Evolutionary conservation across 2,797 vertebrate genomes (phyloP).

Genomic region (Valencia hispanica): DNA sequence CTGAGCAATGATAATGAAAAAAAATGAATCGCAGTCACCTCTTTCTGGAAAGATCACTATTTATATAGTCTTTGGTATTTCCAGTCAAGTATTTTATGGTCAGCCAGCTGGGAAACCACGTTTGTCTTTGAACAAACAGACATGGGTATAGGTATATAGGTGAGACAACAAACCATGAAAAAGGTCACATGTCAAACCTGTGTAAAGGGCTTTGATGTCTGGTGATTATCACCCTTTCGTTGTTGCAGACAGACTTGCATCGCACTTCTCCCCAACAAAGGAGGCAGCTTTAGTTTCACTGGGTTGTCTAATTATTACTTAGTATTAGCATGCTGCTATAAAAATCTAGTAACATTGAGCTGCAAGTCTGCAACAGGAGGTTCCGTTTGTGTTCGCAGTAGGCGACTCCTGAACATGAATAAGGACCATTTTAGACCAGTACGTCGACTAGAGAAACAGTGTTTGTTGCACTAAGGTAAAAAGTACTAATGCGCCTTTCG

Average conservation of each 20-base stretch:
- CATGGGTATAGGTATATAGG: neutral
- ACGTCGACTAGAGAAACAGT: neutral
- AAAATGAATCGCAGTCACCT: neutral
- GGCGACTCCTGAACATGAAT: neutral
- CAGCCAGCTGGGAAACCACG: neutral
- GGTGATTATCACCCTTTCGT: neutral
- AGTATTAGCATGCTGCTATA: slow-evolving; percentile 11
- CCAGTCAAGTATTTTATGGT: neutral
- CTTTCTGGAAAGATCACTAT: neutral
- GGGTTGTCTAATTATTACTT: slow-evolving; percentile 30
- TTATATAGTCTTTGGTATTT: neutral
- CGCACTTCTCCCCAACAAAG: slow-evolving; percentile 18
- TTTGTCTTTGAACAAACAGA: neutral
- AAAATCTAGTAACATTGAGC: slow-evolving; percentile 11
- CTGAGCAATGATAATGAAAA: neutral
- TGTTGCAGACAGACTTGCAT: neutral
- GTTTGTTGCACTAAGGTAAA: neutral
- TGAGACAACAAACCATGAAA: neutral
- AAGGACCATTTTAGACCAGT: neutral
- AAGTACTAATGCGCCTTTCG: neutral
- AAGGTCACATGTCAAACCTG: neutral
- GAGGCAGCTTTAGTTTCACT: slow-evolving; percentile 35
- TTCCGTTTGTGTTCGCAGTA: neutral
- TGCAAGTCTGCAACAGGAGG: neutral
- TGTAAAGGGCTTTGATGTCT: neutral